Percentiles rank a stretch among this genome's conserved stretches.
These are phyloP conservation scores for Poecile montanus DNA, from an alignment of 2,797 vertebrate genomes.

Conservation along the genomic window DNA sequence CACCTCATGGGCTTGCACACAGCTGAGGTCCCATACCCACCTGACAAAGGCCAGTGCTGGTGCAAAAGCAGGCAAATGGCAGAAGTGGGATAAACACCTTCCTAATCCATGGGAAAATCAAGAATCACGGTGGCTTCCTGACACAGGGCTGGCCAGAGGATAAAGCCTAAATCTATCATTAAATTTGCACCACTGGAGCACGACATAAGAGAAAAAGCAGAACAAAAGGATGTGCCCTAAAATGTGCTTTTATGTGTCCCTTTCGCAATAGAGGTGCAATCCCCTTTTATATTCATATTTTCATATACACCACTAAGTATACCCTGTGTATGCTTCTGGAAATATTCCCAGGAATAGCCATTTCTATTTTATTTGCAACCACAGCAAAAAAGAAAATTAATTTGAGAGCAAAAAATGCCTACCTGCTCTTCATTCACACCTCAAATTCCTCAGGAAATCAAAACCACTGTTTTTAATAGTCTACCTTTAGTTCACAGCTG, in stretches of 20 bases:
- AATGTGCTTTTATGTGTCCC: neutral
- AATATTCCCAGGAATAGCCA: neutral
- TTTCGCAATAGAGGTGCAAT: neutral
- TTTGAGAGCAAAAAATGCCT: neutral
- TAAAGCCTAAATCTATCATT: neutral
- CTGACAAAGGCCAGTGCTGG: fast-evolving
- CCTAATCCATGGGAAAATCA: neutral
- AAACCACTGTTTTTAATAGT: neutral
- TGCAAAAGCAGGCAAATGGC: fast-evolving
- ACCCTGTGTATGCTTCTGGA: neutral
- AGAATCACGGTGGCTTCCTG: neutral
- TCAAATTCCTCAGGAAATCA: neutral
- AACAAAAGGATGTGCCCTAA: neutral
- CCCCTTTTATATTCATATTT: neutral
- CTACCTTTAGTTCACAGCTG: neutral
- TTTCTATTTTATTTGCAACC: neutral
- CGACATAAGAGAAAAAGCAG: neutral
- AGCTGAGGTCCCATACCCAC: fast-evolving
- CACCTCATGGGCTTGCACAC: fast-evolving
- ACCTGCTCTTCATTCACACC: neutral
- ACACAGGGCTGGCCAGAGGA: neutral
- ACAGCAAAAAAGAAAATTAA: neutral
- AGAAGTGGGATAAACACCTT: neutral
- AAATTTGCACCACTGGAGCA: neutral
- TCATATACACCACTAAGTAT: neutral